Percentiles rank a stretch among this genome's conserved stretches.
Conservation (phyloP, 2,113 vertebrate species). For the Forbesichthys papilliferus region DNA sequence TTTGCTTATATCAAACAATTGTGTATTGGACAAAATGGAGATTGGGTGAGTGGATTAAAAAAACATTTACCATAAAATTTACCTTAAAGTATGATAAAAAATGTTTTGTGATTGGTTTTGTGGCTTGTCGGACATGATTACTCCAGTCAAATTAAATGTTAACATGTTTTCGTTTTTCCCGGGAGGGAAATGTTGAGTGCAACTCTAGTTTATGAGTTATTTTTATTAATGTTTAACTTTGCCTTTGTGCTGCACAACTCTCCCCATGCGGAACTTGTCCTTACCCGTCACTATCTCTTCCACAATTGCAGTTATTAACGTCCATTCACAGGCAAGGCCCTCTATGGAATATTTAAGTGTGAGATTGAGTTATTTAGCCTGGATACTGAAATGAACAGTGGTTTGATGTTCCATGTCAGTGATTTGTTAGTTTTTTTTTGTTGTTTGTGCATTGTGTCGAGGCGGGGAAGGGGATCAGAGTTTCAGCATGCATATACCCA, state of each 20-base stretch:
- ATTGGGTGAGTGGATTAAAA: not conserved
- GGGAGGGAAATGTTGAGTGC: slow-evolving; percentile 16
- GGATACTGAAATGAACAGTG: slow-evolving; percentile 48
- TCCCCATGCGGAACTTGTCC: slow-evolving; percentile 31
- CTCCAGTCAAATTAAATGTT: not conserved
- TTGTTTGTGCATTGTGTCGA: not conserved
- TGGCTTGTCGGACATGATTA: not conserved
- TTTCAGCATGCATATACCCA: no score
- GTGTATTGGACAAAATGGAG: slow-evolving; percentile 71
- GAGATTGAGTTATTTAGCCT: slow-evolving; percentile 32
- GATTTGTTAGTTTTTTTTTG: slow-evolving; percentile 63
- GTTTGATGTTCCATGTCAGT: not conserved
- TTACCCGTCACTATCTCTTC: slow-evolving; percentile 16
- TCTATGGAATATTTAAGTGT: not conserved
- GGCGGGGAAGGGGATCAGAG: not conserved
- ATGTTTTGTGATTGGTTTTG: slow-evolving; percentile 35
- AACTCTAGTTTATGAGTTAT: slow-evolving; percentile 5
- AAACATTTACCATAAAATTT: slow-evolving; percentile 5
- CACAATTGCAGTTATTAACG: not conserved
- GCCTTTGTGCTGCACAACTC: slow-evolving; percentile 69
- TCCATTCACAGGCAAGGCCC: not conserved
- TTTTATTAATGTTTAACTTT: slow-evolving; percentile 42
- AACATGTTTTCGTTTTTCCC: slow-evolving; percentile 33
- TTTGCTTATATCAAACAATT: slow-evolving; percentile 52
- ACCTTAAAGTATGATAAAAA: slow-evolving; percentile 40